Percentiles rank a stretch among this genome's conserved stretches.
Evolutionary conservation across 1,140 invertebrate genomes (phyloP).

Genomic region (Copidosoma floridanum): DNA sequence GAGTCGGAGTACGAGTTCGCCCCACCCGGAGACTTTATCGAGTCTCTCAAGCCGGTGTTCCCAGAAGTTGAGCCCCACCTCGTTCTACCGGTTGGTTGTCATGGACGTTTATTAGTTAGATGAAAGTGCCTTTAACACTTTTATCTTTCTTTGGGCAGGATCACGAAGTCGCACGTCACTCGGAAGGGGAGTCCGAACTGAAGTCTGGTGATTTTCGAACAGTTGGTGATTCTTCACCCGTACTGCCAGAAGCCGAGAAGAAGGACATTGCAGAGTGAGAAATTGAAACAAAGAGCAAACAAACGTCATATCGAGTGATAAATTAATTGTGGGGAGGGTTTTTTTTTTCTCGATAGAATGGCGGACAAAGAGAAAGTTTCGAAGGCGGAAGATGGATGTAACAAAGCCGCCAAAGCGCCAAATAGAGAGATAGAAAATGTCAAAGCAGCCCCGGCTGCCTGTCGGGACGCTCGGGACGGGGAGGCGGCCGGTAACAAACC

Average conservation of each 20-base stretch:
- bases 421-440: background rate
- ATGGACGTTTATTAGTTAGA: too few species aligned
- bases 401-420: background rate
- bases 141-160: too few species aligned
- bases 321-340: background rate
- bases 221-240: background rate
- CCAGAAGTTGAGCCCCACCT: background rate
- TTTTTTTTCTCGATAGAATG: conserved; percentile 1
- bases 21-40: background rate
- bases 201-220: background rate
- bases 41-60: background rate
- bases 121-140: too few species aligned
- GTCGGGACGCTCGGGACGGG: background rate
- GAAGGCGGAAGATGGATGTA: background rate
- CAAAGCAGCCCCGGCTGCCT: background rate
- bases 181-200: too few species aligned
- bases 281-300: too few species aligned
- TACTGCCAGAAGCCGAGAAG: conserved; percentile 1
- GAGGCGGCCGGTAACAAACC: background rate
- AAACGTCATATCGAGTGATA: background rate
- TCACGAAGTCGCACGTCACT: too few species aligned
- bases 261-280: background rate
- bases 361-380: background rate
- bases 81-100: too few species aligned
- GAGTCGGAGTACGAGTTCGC: background rate